These are phyloP conservation scores for Cremastinae sp. DNA, from an alignment of 2,888 invertebrate species.

Conservation along the genomic window DNA sequence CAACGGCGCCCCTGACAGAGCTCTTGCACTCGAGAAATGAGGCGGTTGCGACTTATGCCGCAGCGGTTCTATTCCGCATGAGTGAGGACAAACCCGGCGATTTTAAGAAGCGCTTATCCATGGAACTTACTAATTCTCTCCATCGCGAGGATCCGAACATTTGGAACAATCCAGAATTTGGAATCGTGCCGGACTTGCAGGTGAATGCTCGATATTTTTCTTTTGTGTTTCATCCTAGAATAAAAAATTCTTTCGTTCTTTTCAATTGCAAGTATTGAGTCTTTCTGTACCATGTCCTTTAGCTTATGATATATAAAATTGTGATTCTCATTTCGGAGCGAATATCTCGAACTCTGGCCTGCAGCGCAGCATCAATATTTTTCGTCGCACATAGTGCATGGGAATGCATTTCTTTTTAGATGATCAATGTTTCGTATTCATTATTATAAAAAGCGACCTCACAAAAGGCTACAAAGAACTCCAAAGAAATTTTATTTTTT, in stretches of 20 bases:
- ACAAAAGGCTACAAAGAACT: no score
- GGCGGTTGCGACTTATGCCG: slow-evolving; percentile 98
- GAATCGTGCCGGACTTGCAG: slow-evolving; percentile 91
- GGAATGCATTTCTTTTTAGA: slow-evolving; percentile 20
- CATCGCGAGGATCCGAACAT: slow-evolving; percentile 94
- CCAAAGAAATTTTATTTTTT: not conserved
- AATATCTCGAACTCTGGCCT: not conserved
- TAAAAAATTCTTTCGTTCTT: not conserved
- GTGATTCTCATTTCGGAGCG: not conserved
- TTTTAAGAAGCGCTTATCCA: no score
- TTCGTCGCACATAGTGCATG: slow-evolving; percentile 28
- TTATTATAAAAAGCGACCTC: no score
- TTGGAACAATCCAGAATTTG: slow-evolving; percentile 92
- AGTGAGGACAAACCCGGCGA: no score
- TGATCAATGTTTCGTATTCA: not conserved
- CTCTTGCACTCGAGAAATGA: slow-evolving; percentile 97
- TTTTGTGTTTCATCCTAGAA: no score
- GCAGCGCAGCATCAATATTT: not conserved
- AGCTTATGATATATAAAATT: not conserved
- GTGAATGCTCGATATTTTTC: no score
- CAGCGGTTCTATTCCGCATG: slow-evolving; percentile 98
- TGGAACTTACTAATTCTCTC: no score
- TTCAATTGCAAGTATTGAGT: not conserved
- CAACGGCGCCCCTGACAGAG: slow-evolving; percentile 96
- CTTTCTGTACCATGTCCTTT: no score